Percentiles rank a stretch among this genome's conserved stretches.
phyloP scores from a whole-genome alignment of 1,140 invertebrate genomes.

The Papilio helenus region DNA sequence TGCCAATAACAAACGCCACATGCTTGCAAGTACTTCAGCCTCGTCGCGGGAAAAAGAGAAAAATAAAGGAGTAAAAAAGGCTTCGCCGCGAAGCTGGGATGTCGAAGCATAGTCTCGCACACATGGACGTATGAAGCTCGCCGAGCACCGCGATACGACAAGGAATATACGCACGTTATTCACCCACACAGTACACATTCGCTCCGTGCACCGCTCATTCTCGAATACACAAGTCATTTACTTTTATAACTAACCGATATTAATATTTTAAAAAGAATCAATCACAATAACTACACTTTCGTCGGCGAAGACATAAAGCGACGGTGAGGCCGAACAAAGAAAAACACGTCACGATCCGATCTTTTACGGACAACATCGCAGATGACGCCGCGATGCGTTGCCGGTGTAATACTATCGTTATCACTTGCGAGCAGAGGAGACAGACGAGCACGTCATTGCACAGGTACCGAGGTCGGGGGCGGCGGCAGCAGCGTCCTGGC shows the following conservation, averaged over 20 bases:
- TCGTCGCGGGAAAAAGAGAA: slow-evolving; percentile 64
- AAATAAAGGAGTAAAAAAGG: slow-evolving; percentile 81
- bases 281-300: slow-evolving; percentile 25
- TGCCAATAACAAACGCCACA: slow-evolving; percentile 44
- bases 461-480: slow-evolving; percentile 75
- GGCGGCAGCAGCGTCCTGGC: slow-evolving; percentile 71
- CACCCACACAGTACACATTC: slow-evolving; percentile 62
- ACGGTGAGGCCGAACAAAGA: slow-evolving; percentile 28
- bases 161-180: slow-evolving; percentile 64
- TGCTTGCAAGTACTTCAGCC: slow-evolving; percentile 51
- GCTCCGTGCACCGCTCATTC: slow-evolving; percentile 52
- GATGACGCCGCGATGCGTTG: background rate
- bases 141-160: slow-evolving; percentile 60
- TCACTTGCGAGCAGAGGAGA: slow-evolving; percentile 49
- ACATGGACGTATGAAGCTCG: slow-evolving; percentile 64
- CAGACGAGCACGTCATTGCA: slow-evolving; percentile 77
- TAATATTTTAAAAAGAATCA: background rate
- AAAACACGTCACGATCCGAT: slow-evolving; percentile 20
- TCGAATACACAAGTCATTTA: slow-evolving; percentile 38
- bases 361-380: slow-evolving; percentile 24
- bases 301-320: background rate
- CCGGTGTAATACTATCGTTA: slow-evolving; percentile 44
- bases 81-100: slow-evolving; percentile 66
- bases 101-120: slow-evolving; percentile 66
- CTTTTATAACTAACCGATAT: background rate